A percentile compares a stretch with the other conserved stretches of the same genome.
Conservation (phyloP, 2,888 invertebrate genomes). For the Ditula angustiorana region DNA sequence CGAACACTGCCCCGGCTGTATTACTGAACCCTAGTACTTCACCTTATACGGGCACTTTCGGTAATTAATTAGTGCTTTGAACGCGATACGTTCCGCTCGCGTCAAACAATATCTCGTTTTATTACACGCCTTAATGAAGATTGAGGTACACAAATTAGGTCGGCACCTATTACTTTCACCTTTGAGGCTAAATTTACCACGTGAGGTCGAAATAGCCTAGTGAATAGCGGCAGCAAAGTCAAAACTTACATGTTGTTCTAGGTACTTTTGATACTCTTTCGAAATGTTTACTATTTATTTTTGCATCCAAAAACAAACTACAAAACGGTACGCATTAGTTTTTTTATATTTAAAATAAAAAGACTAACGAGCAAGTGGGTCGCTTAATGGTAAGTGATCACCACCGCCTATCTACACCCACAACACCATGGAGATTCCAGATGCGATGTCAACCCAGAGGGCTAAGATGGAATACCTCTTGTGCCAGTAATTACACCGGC, state of each 20-base stretch:
- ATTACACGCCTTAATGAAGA: conserved; percentile 42
- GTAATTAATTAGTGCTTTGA: conserved; percentile 75
- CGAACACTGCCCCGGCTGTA: not conserved
- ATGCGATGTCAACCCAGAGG: too few relatives aligned
- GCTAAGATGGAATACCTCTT: too few relatives aligned
- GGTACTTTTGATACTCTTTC: not conserved
- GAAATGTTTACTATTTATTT: not conserved
- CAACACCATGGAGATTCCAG: too few relatives aligned
- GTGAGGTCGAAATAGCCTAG: not conserved
- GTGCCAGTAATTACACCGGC: too few relatives aligned
- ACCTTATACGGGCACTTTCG: conserved; percentile 52
- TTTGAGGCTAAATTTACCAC: not conserved
- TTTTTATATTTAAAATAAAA: too few relatives aligned
- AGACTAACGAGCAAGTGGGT: too few relatives aligned
- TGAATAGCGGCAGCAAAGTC: not conserved
- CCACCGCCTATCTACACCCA: too few relatives aligned
- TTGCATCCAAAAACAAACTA: too few relatives aligned
- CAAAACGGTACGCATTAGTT: too few relatives aligned
- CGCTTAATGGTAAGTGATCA: too few relatives aligned
- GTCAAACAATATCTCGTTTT: conserved; percentile 55
- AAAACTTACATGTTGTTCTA: not conserved
- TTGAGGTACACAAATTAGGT: conserved; percentile 25
- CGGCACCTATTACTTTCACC: conserved; percentile 9
- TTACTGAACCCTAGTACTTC: not conserved
- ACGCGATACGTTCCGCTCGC: conserved; percentile 53